These are phyloP conservation scores for Callyntrura guangdongensis DNA, from an alignment of 2,888 invertebrate species.

Conservation along the genomic window DNA sequence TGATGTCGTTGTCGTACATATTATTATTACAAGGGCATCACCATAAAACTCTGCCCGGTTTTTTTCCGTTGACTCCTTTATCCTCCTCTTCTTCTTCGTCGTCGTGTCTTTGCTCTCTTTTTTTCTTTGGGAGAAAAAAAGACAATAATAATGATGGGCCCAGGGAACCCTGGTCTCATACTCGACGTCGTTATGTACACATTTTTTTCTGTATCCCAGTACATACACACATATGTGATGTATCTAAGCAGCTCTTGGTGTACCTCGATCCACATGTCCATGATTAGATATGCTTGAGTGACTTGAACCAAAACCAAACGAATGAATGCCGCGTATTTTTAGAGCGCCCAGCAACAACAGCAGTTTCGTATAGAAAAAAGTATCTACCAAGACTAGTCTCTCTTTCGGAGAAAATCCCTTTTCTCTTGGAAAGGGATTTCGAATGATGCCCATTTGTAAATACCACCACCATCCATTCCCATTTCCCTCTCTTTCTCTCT, in stretches of 20 bases:
- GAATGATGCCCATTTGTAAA: conserved; percentile 60
- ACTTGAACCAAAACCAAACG: conserved; percentile 38
- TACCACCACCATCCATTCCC: conserved; percentile 24
- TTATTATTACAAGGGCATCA: conserved; percentile 50
- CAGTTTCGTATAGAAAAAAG: not conserved
- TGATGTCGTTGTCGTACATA: conserved; percentile 35
- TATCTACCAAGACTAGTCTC: not conserved
- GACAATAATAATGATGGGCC: conserved; percentile 73
- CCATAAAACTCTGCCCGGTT: conserved; percentile 34
- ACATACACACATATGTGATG: not conserved
- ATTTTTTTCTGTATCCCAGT: not conserved
- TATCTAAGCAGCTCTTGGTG: conserved; percentile 7
- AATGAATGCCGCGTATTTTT: not conserved
- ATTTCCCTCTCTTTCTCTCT: not conserved
- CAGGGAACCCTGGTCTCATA: conserved; percentile 56
- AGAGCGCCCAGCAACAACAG: conserved; percentile 1
- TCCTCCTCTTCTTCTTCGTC: not conserved
- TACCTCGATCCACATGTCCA: conserved; percentile 66
- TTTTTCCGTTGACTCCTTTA: not conserved
- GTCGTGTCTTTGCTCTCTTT: not conserved
- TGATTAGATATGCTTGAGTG: conserved; percentile 75
- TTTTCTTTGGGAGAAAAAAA: conserved; percentile 20
- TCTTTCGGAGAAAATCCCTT: conserved; percentile 42
- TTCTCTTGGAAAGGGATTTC: conserved; percentile 47
- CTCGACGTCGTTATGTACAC: not conserved